Conservation (phyloP, 2,113 vertebrate genomes). For the Galbula dea region DNA sequence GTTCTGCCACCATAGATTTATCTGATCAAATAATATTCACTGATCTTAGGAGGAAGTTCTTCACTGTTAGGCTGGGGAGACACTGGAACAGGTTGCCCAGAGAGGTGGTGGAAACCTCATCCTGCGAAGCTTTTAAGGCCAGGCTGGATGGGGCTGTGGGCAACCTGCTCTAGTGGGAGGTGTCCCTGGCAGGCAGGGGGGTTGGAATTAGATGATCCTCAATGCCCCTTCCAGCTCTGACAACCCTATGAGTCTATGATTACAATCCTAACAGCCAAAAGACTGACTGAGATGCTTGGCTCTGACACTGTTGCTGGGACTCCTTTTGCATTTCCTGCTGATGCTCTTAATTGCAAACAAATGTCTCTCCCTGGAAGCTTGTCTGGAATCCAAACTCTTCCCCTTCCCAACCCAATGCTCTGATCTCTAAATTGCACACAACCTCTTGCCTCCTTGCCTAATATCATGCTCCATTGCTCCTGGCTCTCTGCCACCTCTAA, state of each 20-base stretch:
- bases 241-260: too few relatives aligned
- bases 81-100: too few relatives aligned
- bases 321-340: background rate
- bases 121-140: too few relatives aligned
- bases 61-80: too few relatives aligned
- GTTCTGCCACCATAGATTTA: background rate
- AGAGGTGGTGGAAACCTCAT: too few relatives aligned
- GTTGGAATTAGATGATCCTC: too few relatives aligned
- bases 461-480: background rate
- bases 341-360: background rate
- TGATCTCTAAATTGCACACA: background rate
- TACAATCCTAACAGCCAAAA: background rate
- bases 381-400: background rate
- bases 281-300: background rate
- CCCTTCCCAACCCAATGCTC: background rate
- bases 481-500: background rate
- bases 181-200: too few relatives aligned
- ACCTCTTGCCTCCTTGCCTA: background rate
- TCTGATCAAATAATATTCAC: background rate
- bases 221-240: too few relatives aligned
- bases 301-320: background rate
- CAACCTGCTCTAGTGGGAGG: too few relatives aligned
- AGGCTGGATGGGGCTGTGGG: too few relatives aligned
- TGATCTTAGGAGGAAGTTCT: too few relatives aligned
- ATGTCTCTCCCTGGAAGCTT: background rate